These are phyloP conservation scores for Aleiodes testaceus DNA, from an alignment of 2,888 invertebrate species.

Conservation along the genomic window DNA sequence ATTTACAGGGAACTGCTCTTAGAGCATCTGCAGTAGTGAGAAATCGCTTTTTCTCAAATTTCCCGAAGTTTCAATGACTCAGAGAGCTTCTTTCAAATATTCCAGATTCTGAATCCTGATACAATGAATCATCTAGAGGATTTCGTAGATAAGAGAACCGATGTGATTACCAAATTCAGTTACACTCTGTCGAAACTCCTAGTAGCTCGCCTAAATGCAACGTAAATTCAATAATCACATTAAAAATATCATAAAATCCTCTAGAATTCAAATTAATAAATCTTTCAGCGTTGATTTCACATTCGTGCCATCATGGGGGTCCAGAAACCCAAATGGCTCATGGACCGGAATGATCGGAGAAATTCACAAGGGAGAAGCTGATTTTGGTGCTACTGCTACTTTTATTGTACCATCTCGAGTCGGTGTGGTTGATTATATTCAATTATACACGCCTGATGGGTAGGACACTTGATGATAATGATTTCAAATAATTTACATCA, in stretches of 20 bases:
- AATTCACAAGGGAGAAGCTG: conserved; percentile 65
- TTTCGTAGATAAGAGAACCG: conserved; percentile 66
- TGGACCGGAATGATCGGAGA: conserved; percentile 68
- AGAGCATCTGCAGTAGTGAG: conserved; percentile 62
- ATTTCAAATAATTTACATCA: background rate
- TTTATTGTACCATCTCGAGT: conserved; percentile 78
- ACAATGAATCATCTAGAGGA: conserved; percentile 72
- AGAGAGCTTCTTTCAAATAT: conserved; percentile 5
- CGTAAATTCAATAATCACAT: too few relatives aligned
- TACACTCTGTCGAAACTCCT: conserved; percentile 65
- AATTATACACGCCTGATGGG: conserved; percentile 80
- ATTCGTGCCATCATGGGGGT: conserved; percentile 65
- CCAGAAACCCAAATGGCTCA: conserved; percentile 60
- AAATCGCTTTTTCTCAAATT: background rate
- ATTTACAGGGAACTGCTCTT: conserved; percentile 57
- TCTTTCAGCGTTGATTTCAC: conserved; percentile 57
- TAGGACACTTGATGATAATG: conserved; percentile 60
- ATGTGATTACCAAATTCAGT: conserved; percentile 66
- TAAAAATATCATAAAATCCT: background rate
- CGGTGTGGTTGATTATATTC: conserved; percentile 79
- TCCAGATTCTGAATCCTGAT: conserved; percentile 67
- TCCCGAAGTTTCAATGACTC: background rate
- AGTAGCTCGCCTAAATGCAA: conserved; percentile 66
- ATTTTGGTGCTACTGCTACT: conserved; percentile 71
- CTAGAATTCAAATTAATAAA: background rate